These are phyloP conservation scores for Xiphydria camelus DNA, from an alignment of 2,888 invertebrate species.

Conservation along the genomic window DNA sequence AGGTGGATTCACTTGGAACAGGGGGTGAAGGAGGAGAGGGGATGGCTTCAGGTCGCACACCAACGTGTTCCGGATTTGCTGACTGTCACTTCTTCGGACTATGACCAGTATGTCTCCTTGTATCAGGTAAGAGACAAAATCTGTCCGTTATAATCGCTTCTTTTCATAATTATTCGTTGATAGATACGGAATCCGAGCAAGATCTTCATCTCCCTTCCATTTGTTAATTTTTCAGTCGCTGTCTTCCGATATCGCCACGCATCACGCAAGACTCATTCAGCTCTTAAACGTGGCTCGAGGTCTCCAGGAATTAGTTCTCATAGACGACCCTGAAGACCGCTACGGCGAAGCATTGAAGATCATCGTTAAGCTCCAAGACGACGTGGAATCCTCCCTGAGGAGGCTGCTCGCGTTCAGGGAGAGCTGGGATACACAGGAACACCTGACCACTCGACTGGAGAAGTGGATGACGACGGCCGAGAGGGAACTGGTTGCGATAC, in stretches of 20 bases:
- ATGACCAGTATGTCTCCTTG: slow-evolving; percentile 81
- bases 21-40: slow-evolving; percentile 79
- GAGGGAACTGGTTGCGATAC: slow-evolving; percentile 68
- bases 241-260: slow-evolving; percentile 77
- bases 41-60: slow-evolving; percentile 82
- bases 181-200: too few relatives aligned
- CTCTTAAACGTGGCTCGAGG: slow-evolving; percentile 73
- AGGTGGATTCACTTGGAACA: slow-evolving; percentile 81
- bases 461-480: slow-evolving; percentile 77
- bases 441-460: slow-evolving; percentile 73
- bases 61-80: slow-evolving; percentile 81
- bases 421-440: slow-evolving; percentile 76
- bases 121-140: slow-evolving; percentile 61
- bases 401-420: slow-evolving; percentile 76
- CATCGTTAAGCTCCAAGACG: slow-evolving; percentile 73
- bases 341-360: slow-evolving; percentile 75
- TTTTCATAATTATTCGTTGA: slow-evolving; percentile 4
- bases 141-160: background rate
- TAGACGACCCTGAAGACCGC: slow-evolving; percentile 74
- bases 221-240: slow-evolving; percentile 62
- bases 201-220: background rate
- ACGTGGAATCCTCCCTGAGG: slow-evolving; percentile 73
- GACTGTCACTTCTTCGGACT: slow-evolving; percentile 80
- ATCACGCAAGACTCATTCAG: slow-evolving; percentile 77
- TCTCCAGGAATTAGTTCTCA: slow-evolving; percentile 74